phyloP scores from a whole-genome alignment of 1,140 invertebrate genomes.

The Drosophila melanica region DNA sequence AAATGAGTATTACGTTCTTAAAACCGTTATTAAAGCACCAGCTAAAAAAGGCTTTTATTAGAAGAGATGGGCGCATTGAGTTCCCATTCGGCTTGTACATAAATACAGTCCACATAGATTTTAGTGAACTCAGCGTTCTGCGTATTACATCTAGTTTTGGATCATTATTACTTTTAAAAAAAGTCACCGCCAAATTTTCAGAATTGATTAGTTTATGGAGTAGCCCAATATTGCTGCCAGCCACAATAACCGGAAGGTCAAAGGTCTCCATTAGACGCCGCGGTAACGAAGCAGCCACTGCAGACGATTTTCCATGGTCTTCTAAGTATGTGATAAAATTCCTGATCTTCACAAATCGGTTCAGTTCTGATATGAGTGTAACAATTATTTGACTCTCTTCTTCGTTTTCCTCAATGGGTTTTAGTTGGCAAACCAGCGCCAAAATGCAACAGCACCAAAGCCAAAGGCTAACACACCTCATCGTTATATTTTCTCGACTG shows the following conservation, averaged over 20 bases:
- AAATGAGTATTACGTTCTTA: background rate
- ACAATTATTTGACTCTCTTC: background rate
- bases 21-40: background rate
- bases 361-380: background rate
- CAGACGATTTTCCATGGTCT: background rate
- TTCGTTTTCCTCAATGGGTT: background rate
- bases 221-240: background rate
- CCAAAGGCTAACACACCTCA: slow-evolving; percentile 6
- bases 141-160: background rate
- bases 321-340: slow-evolving; percentile 5
- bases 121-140: background rate
- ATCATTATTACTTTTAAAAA: background rate
- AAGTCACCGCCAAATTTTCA: background rate
- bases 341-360: background rate
- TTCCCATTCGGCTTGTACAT: background rate
- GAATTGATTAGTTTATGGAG: background rate
- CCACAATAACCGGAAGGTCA: slow-evolving; percentile 1
- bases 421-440: background rate
- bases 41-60: background rate
- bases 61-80: too few relatives aligned
- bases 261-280: slow-evolving; percentile 4
- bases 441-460: slow-evolving; percentile 13
- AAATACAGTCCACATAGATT: background rate
- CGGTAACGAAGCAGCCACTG: background rate
- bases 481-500: slow-evolving; percentile 6